phyloP scores from a whole-genome alignment of 2,888 invertebrate species.

The Caenorhabditis sp. region DNA sequence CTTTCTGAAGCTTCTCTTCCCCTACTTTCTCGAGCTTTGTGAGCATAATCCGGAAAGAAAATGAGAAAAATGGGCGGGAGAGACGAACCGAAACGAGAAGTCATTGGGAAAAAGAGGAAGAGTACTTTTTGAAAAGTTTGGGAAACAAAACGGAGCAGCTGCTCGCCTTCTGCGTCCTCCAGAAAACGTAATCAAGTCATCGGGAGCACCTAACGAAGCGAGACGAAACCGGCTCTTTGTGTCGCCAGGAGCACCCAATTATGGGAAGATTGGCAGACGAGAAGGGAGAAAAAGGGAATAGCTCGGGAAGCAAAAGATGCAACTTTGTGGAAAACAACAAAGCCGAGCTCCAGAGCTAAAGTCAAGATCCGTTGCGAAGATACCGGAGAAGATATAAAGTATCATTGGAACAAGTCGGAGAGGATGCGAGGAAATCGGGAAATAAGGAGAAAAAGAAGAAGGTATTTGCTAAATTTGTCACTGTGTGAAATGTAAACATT shows the following conservation, averaged over 20 bases:
- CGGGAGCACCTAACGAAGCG: slow-evolving; percentile 60
- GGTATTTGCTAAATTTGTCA: slow-evolving; percentile 51
- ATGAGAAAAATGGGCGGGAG: slow-evolving; percentile 16
- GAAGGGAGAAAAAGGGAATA: background rate
- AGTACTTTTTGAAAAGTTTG: slow-evolving; percentile 44
- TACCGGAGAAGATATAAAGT: slow-evolving; percentile 9
- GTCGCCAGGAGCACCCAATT: slow-evolving; percentile 51
- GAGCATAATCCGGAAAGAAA: slow-evolving; percentile 42
- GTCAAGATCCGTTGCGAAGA: slow-evolving; percentile 26
- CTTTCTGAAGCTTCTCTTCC: slow-evolving; percentile 26
- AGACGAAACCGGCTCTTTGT: slow-evolving; percentile 35
- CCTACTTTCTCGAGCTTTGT: background rate
- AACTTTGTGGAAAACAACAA: slow-evolving; percentile 11
- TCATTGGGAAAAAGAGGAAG: slow-evolving; percentile 37
- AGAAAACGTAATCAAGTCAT: slow-evolving; percentile 59
- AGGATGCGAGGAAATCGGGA: background rate
- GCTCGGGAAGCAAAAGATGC: slow-evolving; percentile 21
- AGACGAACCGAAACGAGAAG: slow-evolving; percentile 26
- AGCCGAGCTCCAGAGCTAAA: background rate
- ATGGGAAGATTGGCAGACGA: slow-evolving; percentile 32
- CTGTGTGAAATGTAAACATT: slow-evolving; percentile 57
- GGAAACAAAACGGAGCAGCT: slow-evolving; percentile 32
- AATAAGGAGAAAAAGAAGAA: slow-evolving; percentile 8
- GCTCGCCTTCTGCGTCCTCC: background rate
- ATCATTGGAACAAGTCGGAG: slow-evolving; percentile 17